Base-by-base conservation (phyloP, 2,113 vertebrate species). In the Hiodon tergisus region DNA sequence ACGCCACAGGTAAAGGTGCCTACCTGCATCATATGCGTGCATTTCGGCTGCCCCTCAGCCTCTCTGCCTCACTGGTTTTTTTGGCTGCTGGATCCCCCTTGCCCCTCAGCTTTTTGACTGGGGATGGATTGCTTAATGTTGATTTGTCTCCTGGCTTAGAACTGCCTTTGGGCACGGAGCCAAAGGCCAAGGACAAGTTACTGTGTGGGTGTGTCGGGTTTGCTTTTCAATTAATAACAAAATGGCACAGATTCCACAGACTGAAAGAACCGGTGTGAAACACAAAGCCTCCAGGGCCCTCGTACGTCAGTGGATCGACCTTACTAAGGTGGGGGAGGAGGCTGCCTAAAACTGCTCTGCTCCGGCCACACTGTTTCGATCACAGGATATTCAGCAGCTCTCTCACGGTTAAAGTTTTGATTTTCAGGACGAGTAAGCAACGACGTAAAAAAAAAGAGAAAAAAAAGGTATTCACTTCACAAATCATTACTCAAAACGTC, bases 401-500 rank as follows among this genome's bases (percentile, higher is more conserved):
- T 66, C 31, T 31, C 31, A 2, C 31, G 31, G 31, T 31, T 31
- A 31, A 31, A 31, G 31, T 31, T 31, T 31, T 31, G 31, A 31
- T 31, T 31, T 31, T 31, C 31, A 4, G 48, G 31, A 66, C 5
- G 63, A 48, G 46, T 47, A 55, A 47, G 46, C 52, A 66, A 1
- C 11, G 16, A 10, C 11, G 10, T 66, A 57, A 57, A 9, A 57
- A 67, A 74, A 67, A 31, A 3, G 16, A 7, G 55, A 57, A 57
- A 9, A 57, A 67, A 74, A 67, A 31, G 6, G 16, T 4, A 76
- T 62, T 58, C 62, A 77, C 55, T 82, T 79, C 76, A 80, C 69
- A 14, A 3, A 31, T 10, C 0, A 7, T 6, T 4, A 65, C 59
- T 80, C 84, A 82, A 87, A 79, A 80, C 46, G 17, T 54, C 53